Percentiles rank a stretch among this genome's conserved stretches.
Conservation (phyloP, 2,797 vertebrate species). For the Moxostoma hubbsi region DNA sequence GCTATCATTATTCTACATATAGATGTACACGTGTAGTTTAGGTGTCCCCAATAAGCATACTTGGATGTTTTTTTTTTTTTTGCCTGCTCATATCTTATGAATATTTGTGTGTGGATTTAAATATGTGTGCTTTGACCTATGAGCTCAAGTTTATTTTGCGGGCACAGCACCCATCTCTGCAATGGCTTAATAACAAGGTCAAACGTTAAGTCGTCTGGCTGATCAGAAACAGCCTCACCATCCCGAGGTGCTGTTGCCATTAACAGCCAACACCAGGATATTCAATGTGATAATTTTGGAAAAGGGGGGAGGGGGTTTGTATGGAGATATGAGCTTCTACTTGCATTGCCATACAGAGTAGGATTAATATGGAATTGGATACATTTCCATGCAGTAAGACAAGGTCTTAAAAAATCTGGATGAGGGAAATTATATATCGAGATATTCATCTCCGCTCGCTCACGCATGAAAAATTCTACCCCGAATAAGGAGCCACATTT, state of each 20-base stretch:
- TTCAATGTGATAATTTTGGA: slow-evolving; percentile 65
- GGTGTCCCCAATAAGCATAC: slow-evolving; percentile 8
- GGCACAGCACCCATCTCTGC: slow-evolving; percentile 32
- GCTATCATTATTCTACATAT: neutral
- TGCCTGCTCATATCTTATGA: neutral
- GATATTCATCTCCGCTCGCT: slow-evolving; percentile 66
- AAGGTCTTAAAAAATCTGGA: slow-evolving; percentile 67
- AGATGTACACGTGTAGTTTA: neutral
- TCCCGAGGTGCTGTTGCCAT: slow-evolving; percentile 51
- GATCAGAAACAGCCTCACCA: slow-evolving; percentile 50
- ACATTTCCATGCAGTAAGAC: slow-evolving; percentile 64
- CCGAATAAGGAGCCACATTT: slow-evolving; percentile 10
- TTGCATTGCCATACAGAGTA: slow-evolving; percentile 61
- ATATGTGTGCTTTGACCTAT: slow-evolving; percentile 26
- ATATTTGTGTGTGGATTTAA: slow-evolving; percentile 39
- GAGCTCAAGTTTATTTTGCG: slow-evolving; percentile 54
- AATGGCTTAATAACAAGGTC: slow-evolving; percentile 58
- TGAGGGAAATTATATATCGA: slow-evolving; percentile 61
- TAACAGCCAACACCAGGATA: slow-evolving; percentile 58
- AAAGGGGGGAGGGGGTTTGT: neutral
- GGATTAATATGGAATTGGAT: slow-evolving; percentile 75
- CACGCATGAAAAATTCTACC: slow-evolving; percentile 33
- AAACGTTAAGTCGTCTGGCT: slow-evolving; percentile 56
- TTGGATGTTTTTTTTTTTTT: too few relatives aligned
- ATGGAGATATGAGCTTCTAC: slow-evolving; percentile 67